Conservation (phyloP, 2,797 vertebrate species). For the Vespertilio murinus region DNA sequence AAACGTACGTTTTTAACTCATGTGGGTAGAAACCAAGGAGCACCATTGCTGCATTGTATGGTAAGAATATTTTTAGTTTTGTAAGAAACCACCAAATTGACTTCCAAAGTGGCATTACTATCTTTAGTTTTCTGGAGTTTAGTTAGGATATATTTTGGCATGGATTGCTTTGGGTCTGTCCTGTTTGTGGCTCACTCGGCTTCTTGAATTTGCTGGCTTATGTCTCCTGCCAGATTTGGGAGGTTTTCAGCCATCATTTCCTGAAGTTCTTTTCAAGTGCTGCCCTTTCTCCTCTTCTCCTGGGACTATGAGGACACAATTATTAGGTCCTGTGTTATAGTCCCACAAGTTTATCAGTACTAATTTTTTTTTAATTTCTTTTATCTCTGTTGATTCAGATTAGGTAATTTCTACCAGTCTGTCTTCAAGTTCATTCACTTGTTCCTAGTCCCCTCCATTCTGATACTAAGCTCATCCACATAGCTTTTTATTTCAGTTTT, state of each 20-base stretch:
- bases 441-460: neutral
- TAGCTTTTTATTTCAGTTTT: neutral
- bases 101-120: neutral
- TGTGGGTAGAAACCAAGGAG: neutral
- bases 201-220: neutral
- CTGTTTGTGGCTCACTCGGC: neutral
- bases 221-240: neutral
- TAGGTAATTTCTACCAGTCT: neutral
- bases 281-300: neutral
- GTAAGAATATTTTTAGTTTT: neutral
- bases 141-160: neutral
- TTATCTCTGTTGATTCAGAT: neutral
- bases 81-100: neutral
- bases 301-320: neutral
- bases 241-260: neutral
- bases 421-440: neutral
- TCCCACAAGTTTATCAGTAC: neutral
- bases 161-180: neutral
- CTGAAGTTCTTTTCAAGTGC: neutral
- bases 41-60: neutral
- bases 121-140: constrained; percentile 47
- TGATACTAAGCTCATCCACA: neutral
- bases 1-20: neutral
- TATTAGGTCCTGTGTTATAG: neutral
- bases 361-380: neutral